phyloP scores from a whole-genome alignment of 1,140 invertebrate genomes.

The Antheraea mylitta region DNA sequence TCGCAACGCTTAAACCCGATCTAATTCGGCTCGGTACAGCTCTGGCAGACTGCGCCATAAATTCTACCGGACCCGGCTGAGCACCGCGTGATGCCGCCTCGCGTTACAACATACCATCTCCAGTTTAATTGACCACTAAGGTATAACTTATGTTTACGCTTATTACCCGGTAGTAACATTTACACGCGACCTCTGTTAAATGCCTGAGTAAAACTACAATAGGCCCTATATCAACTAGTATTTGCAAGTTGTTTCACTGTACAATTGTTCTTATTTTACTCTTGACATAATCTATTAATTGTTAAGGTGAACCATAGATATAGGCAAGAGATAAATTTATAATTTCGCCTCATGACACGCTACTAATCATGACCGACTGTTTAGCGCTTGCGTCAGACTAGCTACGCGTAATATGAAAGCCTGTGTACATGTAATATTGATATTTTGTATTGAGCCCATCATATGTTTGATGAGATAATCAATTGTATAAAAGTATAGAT shows the following conservation, averaged over 20 bases:
- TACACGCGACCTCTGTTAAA: neutral
- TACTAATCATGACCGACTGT: no score
- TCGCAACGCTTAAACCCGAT: constrained; percentile 20
- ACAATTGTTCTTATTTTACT: neutral
- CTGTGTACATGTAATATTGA: no score
- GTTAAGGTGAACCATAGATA: no score
- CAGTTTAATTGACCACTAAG: constrained; percentile 33
- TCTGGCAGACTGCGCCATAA: constrained; percentile 30
- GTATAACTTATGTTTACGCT: neutral
- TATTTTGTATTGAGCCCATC: no score
- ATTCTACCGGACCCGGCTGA: constrained; percentile 22
- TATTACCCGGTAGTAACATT: neutral
- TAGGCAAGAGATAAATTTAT: no score
- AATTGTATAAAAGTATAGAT: no score
- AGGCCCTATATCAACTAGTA: neutral
- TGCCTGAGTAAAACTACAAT: neutral
- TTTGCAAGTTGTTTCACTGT: neutral
- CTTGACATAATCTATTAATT: no score
- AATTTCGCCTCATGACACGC: no score
- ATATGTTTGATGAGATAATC: no score
- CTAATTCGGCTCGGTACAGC: constrained; percentile 33
- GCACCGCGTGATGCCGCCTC: constrained; percentile 36
- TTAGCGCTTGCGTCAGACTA: no score
- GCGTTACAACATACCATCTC: constrained; percentile 22
- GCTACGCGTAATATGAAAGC: no score